These are phyloP conservation scores for Monodelphis domestica DNA, from an alignment of 2,797 vertebrate genomes.

Conservation along the genomic window DNA sequence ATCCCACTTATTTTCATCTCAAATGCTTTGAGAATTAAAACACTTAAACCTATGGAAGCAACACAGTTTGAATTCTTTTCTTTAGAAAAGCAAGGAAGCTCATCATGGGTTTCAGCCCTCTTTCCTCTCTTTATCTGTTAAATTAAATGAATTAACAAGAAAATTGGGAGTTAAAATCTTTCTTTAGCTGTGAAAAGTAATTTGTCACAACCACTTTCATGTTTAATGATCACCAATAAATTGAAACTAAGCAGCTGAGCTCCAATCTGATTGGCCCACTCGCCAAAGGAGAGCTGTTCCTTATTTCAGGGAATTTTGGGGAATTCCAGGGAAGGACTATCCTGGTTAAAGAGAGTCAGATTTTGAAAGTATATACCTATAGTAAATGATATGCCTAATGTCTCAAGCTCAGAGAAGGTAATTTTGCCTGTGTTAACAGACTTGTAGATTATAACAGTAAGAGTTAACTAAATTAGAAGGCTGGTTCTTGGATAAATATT, in stretches of 20 bases:
- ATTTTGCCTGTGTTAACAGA: background rate
- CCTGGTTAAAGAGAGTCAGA: background rate
- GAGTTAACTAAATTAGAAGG: background rate
- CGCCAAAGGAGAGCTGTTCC: background rate
- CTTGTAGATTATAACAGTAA: background rate
- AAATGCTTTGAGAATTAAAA: conserved; percentile 63
- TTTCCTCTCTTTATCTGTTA: conserved; percentile 7
- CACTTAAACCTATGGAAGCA: conserved; percentile 68
- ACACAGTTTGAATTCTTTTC: conserved; percentile 19
- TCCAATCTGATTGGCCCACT: background rate
- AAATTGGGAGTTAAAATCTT: conserved; percentile 50
- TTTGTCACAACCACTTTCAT: conserved; percentile 16
- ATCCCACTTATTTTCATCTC: conserved; percentile 65
- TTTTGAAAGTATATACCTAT: background rate
- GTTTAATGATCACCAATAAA: conserved; percentile 5
- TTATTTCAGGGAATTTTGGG: no score
- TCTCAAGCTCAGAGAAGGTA: background rate
- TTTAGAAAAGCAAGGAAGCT: background rate
- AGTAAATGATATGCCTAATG: background rate
- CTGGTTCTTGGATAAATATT: conserved; percentile 9
- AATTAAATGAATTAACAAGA: conserved; percentile 36
- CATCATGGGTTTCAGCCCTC: background rate
- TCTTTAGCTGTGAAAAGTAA: conserved; percentile 50
- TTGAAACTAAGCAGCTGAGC: conserved; percentile 28
- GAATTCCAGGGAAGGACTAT: background rate